Conservation (phyloP, 1,140 invertebrate species). For the Temnothorax curvispinosus region DNA sequence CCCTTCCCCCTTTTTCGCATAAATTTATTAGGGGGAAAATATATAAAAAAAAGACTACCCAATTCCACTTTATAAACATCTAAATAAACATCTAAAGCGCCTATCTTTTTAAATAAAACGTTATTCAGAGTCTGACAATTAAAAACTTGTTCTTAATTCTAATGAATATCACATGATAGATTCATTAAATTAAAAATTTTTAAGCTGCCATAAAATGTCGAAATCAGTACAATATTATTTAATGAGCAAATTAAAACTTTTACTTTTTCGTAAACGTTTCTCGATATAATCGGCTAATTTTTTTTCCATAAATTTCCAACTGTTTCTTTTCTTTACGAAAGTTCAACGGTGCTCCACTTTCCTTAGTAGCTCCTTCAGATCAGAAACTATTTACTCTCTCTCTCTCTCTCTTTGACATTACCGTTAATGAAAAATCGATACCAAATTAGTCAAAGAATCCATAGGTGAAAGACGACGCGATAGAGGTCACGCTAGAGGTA, state of each 20-base stretch:
- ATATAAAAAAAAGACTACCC: not conserved
- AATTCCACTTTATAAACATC: constrained; percentile 1
- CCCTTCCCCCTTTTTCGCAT: not conserved
- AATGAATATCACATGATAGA: not conserved
- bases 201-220: not conserved
- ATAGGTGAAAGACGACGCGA: not conserved
- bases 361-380: not conserved
- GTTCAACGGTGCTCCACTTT: not conserved
- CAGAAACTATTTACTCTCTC: not conserved
- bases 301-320: not conserved
- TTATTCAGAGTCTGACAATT: no score
- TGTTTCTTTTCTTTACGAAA: not conserved
- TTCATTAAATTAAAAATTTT: not conserved
- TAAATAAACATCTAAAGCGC: not conserved
- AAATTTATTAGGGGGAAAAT: not conserved
- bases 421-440: constrained; percentile 45
- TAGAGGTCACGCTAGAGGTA: constrained; percentile 18
- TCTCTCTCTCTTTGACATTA: constrained; percentile 15
- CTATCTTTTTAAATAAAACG: not conserved
- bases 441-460: constrained; percentile 18
- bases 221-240: not conserved
- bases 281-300: not conserved
- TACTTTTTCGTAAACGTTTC: not conserved
- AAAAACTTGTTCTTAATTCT: not conserved
- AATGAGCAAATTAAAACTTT: constrained; percentile 14